phyloP scores from a whole-genome alignment of 2,113 vertebrate genomes.

The Pollachius pollachius region DNA sequence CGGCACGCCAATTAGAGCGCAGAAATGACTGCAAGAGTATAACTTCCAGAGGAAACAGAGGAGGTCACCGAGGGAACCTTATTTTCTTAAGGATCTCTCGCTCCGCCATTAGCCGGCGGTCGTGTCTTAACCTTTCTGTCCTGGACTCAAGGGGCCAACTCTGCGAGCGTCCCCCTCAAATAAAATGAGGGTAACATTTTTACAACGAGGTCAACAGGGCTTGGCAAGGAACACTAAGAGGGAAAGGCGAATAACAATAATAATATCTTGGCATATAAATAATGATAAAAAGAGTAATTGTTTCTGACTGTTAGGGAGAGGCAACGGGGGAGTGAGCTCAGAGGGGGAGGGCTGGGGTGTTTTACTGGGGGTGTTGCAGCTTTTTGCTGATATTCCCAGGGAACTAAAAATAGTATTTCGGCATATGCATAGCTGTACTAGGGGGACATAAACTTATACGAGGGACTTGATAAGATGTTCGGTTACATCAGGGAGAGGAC shows the following conservation, averaged over 20 bases:
- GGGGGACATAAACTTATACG: conserved; percentile 25
- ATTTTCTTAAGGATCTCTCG: conserved; percentile 62
- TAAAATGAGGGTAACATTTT: conserved; percentile 63
- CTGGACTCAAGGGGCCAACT: conserved; percentile 52
- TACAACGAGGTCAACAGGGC: conserved; percentile 66
- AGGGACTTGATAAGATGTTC: background rate
- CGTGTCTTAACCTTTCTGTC: conserved; percentile 60
- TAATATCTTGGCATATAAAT: conserved; percentile 60
- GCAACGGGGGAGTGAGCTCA: conserved; percentile 56
- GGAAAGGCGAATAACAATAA: conserved; percentile 60
- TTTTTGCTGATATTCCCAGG: conserved; percentile 64
- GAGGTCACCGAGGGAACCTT: conserved; percentile 54
- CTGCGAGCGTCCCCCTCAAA: conserved; percentile 40
- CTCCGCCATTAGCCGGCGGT: conserved; percentile 61
- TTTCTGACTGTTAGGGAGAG: conserved; percentile 20
- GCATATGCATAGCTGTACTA: conserved; percentile 33
- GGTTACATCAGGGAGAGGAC: conserved; percentile 23
- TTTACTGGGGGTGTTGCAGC: conserved; percentile 59
- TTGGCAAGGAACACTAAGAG: conserved; percentile 53
- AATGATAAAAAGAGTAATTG: conserved; percentile 46
- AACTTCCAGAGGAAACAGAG: conserved; percentile 53
- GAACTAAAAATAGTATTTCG: conserved; percentile 62
- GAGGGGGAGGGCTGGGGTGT: conserved; percentile 56
- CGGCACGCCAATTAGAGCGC: conserved; percentile 19
- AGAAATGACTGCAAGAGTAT: conserved; percentile 53